Percentiles rank a stretch among this genome's conserved stretches.
These are phyloP conservation scores for Bombus polaris DNA, from an alignment of 1,140 invertebrate species.

Conservation along the genomic window DNA sequence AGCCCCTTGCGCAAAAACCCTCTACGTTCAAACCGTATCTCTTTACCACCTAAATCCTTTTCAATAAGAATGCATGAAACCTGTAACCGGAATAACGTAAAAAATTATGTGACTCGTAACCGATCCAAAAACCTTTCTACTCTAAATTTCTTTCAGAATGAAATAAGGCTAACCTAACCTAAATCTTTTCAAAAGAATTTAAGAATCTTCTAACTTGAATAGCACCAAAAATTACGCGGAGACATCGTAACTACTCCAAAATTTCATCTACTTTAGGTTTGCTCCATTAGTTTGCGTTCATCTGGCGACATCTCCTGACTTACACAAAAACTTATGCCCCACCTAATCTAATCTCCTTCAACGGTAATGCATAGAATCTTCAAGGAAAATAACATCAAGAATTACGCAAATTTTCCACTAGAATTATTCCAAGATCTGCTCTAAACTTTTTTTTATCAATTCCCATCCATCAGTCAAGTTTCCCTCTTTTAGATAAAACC, in stretches of 20 bases:
- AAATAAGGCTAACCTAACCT: no score
- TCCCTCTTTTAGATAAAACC: no score
- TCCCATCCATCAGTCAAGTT: no score
- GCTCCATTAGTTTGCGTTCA: no score
- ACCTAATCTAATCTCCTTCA: neutral
- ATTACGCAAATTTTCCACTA: neutral
- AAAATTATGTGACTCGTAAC: neutral
- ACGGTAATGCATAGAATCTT: no score
- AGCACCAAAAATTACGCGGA: neutral
- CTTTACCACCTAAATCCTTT: neutral
- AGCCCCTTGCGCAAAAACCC: neutral
- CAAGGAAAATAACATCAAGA: neutral
- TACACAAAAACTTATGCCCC: neutral
- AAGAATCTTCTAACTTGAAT: no score
- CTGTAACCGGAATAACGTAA: neutral
- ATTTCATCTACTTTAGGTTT: no score
- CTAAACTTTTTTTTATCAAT: no score
- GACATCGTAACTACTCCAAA: neutral
- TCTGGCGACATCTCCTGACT: neutral
- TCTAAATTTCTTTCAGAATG: no score
- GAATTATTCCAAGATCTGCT: no score
- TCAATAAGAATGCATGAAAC: neutral
- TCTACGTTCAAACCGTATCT: neutral
- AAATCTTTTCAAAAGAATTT: neutral
- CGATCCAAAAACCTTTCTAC: no score